These are phyloP conservation scores for Abramis brama DNA, from an alignment of 2,113 vertebrate genomes.

Conservation along the genomic window DNA sequence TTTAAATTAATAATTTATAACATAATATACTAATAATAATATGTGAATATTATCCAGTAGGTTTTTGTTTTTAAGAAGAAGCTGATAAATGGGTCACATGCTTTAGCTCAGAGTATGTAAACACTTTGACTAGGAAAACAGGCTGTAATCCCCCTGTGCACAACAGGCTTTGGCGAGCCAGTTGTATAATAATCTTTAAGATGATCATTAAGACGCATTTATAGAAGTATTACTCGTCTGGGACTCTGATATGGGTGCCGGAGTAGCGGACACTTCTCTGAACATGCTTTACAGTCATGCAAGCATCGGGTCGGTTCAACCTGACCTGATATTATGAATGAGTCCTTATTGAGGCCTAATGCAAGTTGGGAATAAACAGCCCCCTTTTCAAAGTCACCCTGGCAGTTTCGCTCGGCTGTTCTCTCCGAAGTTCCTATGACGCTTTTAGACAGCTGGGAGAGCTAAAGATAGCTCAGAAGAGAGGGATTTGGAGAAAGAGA, in stretches of 20 bases:
- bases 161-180: constrained; percentile 29
- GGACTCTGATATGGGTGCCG: not conserved
- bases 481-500: constrained; percentile 50
- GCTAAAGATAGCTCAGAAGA: constrained; percentile 71
- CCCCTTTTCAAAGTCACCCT: constrained; percentile 72
- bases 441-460: constrained; percentile 73
- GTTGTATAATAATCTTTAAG: constrained; percentile 21
- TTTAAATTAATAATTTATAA: too few species aligned
- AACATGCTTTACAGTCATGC: not conserved
- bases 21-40: not conserved
- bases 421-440: constrained; percentile 66
- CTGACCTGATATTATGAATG: not conserved
- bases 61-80: not conserved
- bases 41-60: not conserved
- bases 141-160: constrained; percentile 46
- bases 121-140: constrained; percentile 49
- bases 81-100: not conserved
- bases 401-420: constrained; percentile 60
- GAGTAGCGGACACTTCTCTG: not conserved
- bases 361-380: constrained; percentile 54
- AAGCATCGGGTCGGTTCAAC: not conserved
- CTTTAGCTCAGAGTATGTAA: constrained; percentile 26
- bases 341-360: constrained; percentile 32
- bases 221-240: not conserved
- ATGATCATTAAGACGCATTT: not conserved